phyloP scores from a whole-genome alignment of 2,797 vertebrate species.

The Sphaeramia orbicularis region DNA sequence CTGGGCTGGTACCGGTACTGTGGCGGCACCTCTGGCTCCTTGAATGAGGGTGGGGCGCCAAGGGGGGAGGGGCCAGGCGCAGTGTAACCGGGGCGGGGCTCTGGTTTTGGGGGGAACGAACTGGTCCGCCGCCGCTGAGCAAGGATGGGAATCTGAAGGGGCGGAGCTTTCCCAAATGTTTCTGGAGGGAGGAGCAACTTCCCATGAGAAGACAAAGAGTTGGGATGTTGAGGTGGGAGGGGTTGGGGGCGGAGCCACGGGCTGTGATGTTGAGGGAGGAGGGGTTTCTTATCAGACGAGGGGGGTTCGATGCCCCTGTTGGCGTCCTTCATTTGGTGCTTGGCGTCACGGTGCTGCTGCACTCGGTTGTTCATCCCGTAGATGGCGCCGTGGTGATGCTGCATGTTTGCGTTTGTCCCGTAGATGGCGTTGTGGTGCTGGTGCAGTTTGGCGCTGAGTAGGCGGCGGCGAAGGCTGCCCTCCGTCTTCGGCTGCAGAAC shows the following conservation, averaged over 20 bases:
- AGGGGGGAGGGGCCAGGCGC: neutral
- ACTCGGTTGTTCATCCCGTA: too few relatives aligned
- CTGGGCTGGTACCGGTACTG: slow-evolving; percentile 66
- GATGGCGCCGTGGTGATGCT: slow-evolving; percentile 62
- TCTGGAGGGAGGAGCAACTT: slow-evolving; percentile 45
- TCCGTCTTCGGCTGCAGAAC: slow-evolving; percentile 65
- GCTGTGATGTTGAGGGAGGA: slow-evolving; percentile 47
- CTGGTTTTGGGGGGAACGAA: slow-evolving; percentile 26
- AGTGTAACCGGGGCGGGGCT: slow-evolving; percentile 53
- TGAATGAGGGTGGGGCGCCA: neutral
- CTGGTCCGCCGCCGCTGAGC: slow-evolving; percentile 42
- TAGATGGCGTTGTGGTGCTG: slow-evolving; percentile 66
- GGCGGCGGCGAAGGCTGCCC: slow-evolving; percentile 76
- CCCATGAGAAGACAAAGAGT: slow-evolving; percentile 35
- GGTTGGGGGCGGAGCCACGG: slow-evolving; percentile 52
- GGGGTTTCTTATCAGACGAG: slow-evolving; percentile 29
- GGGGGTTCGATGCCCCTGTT: neutral
- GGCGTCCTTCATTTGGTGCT: too few relatives aligned
- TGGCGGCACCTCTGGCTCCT: slow-evolving; percentile 39
- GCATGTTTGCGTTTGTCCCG: slow-evolving; percentile 24
- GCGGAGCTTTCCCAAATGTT: slow-evolving; percentile 6
- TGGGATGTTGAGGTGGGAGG: slow-evolving; percentile 23
- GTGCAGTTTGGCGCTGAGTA: slow-evolving; percentile 73
- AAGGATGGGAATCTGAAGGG: slow-evolving; percentile 29
- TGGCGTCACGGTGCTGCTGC: too few relatives aligned